A percentile compares a stretch with the other conserved stretches of the same genome.
These are phyloP conservation scores for Laspeyria flexula DNA, from an alignment of 2,888 invertebrate species.

Conservation along the genomic window DNA sequence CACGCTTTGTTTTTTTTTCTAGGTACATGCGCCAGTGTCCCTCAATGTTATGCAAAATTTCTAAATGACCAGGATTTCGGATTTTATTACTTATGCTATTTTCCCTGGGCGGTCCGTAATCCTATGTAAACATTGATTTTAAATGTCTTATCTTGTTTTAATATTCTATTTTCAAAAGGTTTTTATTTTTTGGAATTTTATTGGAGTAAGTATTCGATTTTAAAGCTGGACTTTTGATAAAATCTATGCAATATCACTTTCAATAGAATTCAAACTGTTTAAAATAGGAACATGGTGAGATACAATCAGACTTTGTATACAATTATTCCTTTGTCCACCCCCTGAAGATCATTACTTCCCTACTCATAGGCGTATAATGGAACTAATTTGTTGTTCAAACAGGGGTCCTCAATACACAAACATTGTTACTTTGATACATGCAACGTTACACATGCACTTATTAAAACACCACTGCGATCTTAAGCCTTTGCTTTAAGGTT, in stretches of 20 bases:
- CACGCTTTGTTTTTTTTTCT: slow-evolving; percentile 48
- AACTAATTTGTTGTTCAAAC: slow-evolving; percentile 85
- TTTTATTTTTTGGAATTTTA: too few species aligned
- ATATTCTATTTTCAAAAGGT: slow-evolving; percentile 8
- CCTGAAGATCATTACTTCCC: slow-evolving; percentile 66
- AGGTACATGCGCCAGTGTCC: slow-evolving; percentile 56
- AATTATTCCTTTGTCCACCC: slow-evolving; percentile 41
- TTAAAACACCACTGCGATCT: not conserved
- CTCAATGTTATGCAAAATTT: slow-evolving; percentile 57
- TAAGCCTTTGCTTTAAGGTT: slow-evolving; percentile 26
- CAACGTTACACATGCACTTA: slow-evolving; percentile 8
- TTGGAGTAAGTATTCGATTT: too few species aligned
- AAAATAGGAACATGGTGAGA: slow-evolving; percentile 14
- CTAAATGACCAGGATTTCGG: slow-evolving; percentile 32
- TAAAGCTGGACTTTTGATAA: slow-evolving; percentile 2
- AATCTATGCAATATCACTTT: not conserved
- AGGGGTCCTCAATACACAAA: slow-evolving; percentile 76
- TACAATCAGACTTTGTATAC: slow-evolving; percentile 31
- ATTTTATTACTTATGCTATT: slow-evolving; percentile 49
- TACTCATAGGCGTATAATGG: slow-evolving; percentile 81
- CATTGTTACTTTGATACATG: slow-evolving; percentile 57
- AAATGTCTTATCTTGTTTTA: slow-evolving; percentile 12
- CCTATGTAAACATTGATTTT: slow-evolving; percentile 32
- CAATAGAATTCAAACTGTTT: slow-evolving; percentile 3
- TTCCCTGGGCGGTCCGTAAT: slow-evolving; percentile 37